Base-by-base conservation (phyloP, 53 echinoderm and acorn worm genomes). In the Pentamera pediparva region DNA sequence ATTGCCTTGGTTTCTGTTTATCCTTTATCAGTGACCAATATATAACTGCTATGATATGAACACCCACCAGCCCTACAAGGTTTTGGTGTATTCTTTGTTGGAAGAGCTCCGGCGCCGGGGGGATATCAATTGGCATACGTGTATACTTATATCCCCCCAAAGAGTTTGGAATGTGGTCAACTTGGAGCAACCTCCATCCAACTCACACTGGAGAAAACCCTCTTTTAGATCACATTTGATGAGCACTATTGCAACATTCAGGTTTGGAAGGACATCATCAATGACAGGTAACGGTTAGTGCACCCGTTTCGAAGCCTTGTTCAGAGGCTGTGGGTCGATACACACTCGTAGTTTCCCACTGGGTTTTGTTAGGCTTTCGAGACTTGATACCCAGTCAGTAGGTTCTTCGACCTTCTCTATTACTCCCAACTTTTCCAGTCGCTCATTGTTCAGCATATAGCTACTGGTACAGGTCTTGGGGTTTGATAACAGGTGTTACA, bases 141-240 rank as follows among this genome's bases (percentile, higher is more conserved):
- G 28, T 70, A 21, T 39, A 84, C 26, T 51, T 39, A 22, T 71
- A 84, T 61, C 77, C 35, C 21, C 84, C 76, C 61, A 51, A 84
- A 19, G 79, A 69, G 78, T 84, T 13, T 84, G 78, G 71, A 84
- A 78, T 12, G 84, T 84, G 6, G 84, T 84, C 6, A 78, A 45
- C 5, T 6, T 13, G 9, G 78, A 65, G 24, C 78, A 84, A 19
- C 70, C 45, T 0, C 78, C 70, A 70, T 78, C 84, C n/a, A 84
- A 45, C 49, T 78, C 78, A 37, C 20, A 33, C 34, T 84, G 78
- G 3, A 61, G 31, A 62, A 73, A 84, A 26, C 80, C 62, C 32
- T 75, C 64, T 20, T 69, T 75, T 25, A 34, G 51, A 21, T 69
- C 69, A 3, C 33, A 57, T 70, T 79, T 79, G 13, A 21, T 57